Base-by-base conservation (phyloP, 2,797 vertebrate genomes). In the Dallia pectoralis region DNA sequence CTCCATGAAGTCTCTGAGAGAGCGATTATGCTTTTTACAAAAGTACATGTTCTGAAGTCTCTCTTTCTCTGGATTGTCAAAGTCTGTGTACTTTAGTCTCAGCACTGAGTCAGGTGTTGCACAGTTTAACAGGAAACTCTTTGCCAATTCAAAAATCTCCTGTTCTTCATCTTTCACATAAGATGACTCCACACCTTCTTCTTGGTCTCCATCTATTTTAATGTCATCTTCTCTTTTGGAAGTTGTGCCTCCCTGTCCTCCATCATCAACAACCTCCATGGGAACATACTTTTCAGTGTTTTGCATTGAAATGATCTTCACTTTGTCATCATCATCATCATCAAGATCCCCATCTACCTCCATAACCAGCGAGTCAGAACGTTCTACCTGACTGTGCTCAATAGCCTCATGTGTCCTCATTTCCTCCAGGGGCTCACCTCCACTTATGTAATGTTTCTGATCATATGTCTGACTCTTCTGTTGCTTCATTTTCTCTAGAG, bases 21-120 rank as follows among this genome's bases (percentile, higher is more conserved):
- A 93, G 69, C 87, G 87, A 76, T 93, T 93, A 79, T 81, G 87
- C 77, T 93, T 91, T 8, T 88, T 81, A 67, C 86, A 76, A 69
- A 94, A 94, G 83, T 93, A 93, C 29, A 82, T 65, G 59, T 19
- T 86, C 82, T 89, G 88, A n/a, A 93, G 91, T 63, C 70, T 73
- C 4, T 85, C 84, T 69, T 27, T 87, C 73, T 93, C 93, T 63
- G 86, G 83, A 19, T 82, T 86, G 56, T 82, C 77, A 14, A 94
- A 74, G 67, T 84, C 79, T 0, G 90, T 90, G 72, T 87, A 80
- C 51, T 89, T 93, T 0, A 95, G 88, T 53, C 93, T 91, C 30
- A 95, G 47, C 61, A 95, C 77, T 4, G 93, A 89, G 11, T 95
- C 94, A 0, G 94, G 93, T 2, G 93, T 92, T 19, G 92, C 89